phyloP scores from a whole-genome alignment of 2,797 vertebrate species.

The Sciurus vulgaris region DNA sequence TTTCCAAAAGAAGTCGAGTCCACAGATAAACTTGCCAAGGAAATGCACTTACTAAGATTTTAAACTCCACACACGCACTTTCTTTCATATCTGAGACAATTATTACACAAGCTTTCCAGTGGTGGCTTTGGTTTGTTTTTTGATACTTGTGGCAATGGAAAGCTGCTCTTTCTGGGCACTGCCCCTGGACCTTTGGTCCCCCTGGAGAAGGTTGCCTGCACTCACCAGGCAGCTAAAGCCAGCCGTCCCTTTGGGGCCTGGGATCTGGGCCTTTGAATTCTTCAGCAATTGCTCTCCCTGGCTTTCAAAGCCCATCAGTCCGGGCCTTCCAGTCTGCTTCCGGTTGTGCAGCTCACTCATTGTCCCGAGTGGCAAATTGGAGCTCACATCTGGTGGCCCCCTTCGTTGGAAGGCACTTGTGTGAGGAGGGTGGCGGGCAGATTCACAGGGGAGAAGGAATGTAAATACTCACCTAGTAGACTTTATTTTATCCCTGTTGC shows the following conservation, averaged over 20 bases:
- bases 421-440: rapidly evolving
- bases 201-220: rapidly evolving
- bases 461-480: neutral
- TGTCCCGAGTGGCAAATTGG: neutral
- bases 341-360: neutral
- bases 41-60: neutral
- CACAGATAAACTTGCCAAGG: neutral
- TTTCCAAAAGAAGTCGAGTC: neutral
- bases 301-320: neutral
- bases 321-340: rapidly evolving
- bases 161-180: rapidly evolving
- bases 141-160: neutral
- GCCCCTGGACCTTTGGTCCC: neutral
- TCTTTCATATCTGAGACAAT: neutral
- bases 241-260: neutral
- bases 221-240: neutral
- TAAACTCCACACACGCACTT: neutral
- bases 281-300: neutral
- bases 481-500: conserved; percentile 51
- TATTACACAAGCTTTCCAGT: neutral
- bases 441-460: neutral
- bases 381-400: neutral
- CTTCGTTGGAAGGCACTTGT: neutral
- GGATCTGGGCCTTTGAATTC: neutral
- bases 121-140: neutral